Percentiles rank a stretch among this genome's conserved stretches.
phyloP scores from a whole-genome alignment of 2,113 vertebrate species.

The Anthoscopus minutus region DNA sequence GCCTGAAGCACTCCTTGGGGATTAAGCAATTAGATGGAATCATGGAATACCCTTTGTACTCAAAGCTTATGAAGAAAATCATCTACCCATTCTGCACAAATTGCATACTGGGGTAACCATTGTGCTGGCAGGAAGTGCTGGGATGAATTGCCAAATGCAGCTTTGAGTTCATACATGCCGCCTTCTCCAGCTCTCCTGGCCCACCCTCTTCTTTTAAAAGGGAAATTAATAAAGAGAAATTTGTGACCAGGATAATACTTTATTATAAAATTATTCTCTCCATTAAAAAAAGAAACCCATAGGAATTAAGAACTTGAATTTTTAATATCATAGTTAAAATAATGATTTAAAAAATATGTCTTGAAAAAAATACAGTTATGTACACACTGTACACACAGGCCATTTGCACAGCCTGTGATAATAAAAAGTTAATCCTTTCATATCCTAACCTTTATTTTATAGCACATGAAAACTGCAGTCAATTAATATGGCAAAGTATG shows the following conservation, averaged over 20 bases:
- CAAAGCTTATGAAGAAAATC: slow-evolving; percentile 18
- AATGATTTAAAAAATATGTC: background rate
- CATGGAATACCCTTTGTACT: slow-evolving; percentile 46
- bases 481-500: background rate
- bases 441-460: background rate
- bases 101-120: background rate
- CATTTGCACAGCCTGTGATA: background rate
- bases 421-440: background rate
- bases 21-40: slow-evolving; percentile 57
- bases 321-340: background rate
- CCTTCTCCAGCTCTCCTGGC: background rate
- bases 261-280: background rate
- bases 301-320: background rate
- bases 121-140: background rate
- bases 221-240: background rate
- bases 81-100: background rate
- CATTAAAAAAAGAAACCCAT: background rate
- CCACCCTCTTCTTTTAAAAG: background rate
- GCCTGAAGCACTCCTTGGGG: slow-evolving; percentile 17
- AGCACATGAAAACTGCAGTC: background rate
- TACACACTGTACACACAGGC: background rate
- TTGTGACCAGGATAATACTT: background rate
- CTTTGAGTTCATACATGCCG: background rate
- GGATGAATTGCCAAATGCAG: background rate
- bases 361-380: background rate